Evolutionary conservation across 2,113 vertebrate species (phyloP).

Genomic region (Theristicus caerulescens): DNA sequence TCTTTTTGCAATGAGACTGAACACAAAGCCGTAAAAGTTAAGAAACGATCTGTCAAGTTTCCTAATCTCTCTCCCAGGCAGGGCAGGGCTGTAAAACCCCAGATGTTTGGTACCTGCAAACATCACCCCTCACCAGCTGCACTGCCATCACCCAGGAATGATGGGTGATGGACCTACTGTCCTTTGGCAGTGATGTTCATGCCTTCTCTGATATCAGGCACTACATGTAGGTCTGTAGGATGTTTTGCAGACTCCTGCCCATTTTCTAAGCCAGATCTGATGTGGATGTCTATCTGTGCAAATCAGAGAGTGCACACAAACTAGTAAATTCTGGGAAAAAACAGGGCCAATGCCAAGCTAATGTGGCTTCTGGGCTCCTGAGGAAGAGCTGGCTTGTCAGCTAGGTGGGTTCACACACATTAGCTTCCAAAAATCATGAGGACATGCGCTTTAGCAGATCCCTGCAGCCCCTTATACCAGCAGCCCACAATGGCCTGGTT

Average conservation of each 20-base stretch:
- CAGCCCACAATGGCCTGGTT: not conserved
- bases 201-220: not conserved
- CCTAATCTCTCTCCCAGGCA: not conserved
- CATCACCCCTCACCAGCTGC: not conserved
- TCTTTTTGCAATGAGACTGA: slow-evolving; percentile 11
- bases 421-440: not conserved
- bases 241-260: not conserved
- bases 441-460: not conserved
- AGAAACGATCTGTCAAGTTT: not conserved
- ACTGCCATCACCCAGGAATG: not conserved
- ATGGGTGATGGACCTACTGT: not conserved
- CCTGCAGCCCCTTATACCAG: not conserved
- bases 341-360: not conserved
- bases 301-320: not conserved
- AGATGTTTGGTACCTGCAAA: not conserved
- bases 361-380: not conserved
- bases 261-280: not conserved
- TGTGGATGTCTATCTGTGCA: not conserved
- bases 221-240: not conserved
- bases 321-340: not conserved
- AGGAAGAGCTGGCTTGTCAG: not conserved
- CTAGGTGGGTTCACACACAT: not conserved
- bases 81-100: not conserved
- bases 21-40: not conserved
- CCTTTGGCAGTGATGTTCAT: not conserved